These are phyloP conservation scores for Amphimallon solstitiale DNA, from an alignment of 2,888 invertebrate genomes.

Conservation along the genomic window DNA sequence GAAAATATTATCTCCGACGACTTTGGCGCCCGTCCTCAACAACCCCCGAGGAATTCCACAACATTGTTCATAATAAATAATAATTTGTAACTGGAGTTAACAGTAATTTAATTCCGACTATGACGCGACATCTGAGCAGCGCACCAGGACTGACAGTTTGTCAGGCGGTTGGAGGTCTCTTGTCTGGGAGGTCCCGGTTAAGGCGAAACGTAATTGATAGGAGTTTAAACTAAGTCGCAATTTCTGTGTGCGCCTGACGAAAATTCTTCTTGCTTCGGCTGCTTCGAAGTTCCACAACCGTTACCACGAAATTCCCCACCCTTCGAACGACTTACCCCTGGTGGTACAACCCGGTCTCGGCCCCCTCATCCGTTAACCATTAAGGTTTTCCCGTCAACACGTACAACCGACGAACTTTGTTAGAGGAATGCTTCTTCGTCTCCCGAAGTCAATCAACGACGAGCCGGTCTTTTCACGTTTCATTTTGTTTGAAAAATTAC, in stretches of 20 bases:
- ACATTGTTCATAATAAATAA: slow-evolving; percentile 3
- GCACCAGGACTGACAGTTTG: slow-evolving; percentile 6
- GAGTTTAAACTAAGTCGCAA: slow-evolving; percentile 7
- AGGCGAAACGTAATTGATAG: slow-evolving; percentile 12
- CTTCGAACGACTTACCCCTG: no score
- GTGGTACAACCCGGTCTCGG: no score
- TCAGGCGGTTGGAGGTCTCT: not conserved
- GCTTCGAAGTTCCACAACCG: not conserved
- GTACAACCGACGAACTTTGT: no score
- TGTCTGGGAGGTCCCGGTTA: not conserved
- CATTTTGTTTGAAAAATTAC: no score
- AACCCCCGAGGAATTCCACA: not conserved
- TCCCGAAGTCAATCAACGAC: no score
- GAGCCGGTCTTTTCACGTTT: no score
- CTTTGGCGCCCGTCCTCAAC: no score
- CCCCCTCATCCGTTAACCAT: no score
- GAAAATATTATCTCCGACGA: not conserved
- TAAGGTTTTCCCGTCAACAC: no score
- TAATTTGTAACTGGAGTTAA: slow-evolving; percentile 4
- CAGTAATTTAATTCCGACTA: not conserved
- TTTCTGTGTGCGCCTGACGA: not conserved
- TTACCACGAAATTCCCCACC: no score
- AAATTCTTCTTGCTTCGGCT: not conserved
- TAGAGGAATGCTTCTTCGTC: no score
- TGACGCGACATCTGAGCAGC: slow-evolving; percentile 1